Evolutionary conservation across 2,113 vertebrate genomes (phyloP), one percentile per base, ranked within the genome.

Genomic region (Osmerus mordax): DNA sequence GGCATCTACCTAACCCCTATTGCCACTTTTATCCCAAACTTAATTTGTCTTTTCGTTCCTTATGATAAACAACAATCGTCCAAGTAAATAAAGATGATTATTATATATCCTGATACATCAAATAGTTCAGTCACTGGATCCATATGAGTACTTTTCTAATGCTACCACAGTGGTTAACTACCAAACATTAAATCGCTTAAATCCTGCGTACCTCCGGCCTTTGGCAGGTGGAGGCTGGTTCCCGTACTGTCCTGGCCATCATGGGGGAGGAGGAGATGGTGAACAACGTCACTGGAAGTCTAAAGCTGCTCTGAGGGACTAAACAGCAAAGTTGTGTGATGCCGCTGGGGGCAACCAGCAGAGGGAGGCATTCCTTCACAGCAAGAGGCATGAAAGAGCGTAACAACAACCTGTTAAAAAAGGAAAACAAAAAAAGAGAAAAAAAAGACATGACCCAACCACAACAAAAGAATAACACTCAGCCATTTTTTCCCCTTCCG

Each of bases 211-310:
- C 60, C 18, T 36, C 15, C 14, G 19, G 11, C 53, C 32, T 13
- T 52, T 77, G 65, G 36, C 80, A 94, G 93, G 91, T 94, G 83
- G 91, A 92, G 63, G 73, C 92, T 41, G 93, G 93, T 9, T 93
- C 93, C 52, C 88, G 89, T 72, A 94, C 93, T 0, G 90, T 94
- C 25, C 77, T 94, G 75, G 92, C 92, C 80, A 89, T 94, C 61
- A 89, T 94, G 71, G 93, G 94, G 3, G 93, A 94, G 71, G 93
- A 94, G 64, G 92, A 93, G 69, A 89, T 91, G 78, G 93, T 94
- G 65, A 94, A 94, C 82, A 92, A 92, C 47, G 93, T 94, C 70
- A 94, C 92, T 8, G 94, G 94, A 65, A 93, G 91, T 79, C 88
- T 94, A 69, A 93, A 93, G 84, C 86, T 93, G 79, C 91, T 94